Evolutionary conservation across 2,113 vertebrate genomes (phyloP).

Genomic region (sheep (Ovis aries)): ARS-UI_Ramb_v3.0 NC_056072.1:8265501-8266000

Average conservation of each 20-base stretch:
- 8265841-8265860: neutral
- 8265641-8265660: neutral
- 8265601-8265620: neutral
- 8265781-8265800: neutral
- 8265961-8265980: too few relatives aligned
- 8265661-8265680: neutral
- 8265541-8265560: constrained; percentile 24
- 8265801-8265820: neutral
- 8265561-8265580: neutral
- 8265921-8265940: neutral
- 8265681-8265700: neutral
- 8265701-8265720: neutral
- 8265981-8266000: too few relatives aligned
- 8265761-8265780: neutral
- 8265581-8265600: neutral
- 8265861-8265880: neutral
- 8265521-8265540: constrained; percentile 12
- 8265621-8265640: neutral
- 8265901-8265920: neutral
- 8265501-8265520: constrained; percentile 44
- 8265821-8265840: neutral
- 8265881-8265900: neutral
- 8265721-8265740: neutral
- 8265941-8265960: neutral
- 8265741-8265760: neutral